Conservation (phyloP, 2,888 invertebrate species). For the Cerastis rubricosa region DNA sequence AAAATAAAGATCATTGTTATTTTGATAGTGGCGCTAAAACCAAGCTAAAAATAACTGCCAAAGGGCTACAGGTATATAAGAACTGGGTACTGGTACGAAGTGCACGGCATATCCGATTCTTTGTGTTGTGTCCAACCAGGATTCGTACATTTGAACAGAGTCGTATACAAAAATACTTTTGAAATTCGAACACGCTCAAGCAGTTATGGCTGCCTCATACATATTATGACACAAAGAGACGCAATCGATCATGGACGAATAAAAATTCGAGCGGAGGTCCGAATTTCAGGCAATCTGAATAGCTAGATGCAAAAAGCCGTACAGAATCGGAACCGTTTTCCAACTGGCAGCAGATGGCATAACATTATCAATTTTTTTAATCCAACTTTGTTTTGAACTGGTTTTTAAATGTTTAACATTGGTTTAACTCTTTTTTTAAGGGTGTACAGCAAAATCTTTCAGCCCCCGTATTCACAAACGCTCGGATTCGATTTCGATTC, state of each 20-base stretch:
- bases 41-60: background rate
- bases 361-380: conserved; percentile 15
- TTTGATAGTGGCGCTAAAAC: background rate
- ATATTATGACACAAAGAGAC: background rate
- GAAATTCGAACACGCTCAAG: conserved; percentile 34
- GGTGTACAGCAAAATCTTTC: background rate
- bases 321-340: background rate
- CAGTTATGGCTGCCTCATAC: background rate
- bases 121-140: background rate
- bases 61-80: background rate
- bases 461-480: too few relatives aligned
- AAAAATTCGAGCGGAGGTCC: background rate
- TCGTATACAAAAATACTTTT: conserved; percentile 2
- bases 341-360: conserved; percentile 41
- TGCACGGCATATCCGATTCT: background rate
- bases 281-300: conserved; percentile 11
- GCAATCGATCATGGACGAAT: conserved; percentile 6
- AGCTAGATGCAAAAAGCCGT: conserved; percentile 10
- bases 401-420: background rate
- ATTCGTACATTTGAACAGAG: conserved; percentile 1
- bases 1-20: background rate
- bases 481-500: too few relatives aligned
- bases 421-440: background rate
- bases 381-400: background rate
- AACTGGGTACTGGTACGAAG: background rate